Percentiles rank a stretch among this genome's conserved stretches.
Evolutionary conservation across 2,797 vertebrate species (phyloP).

Genomic region (Nannoperca australis): DNA sequence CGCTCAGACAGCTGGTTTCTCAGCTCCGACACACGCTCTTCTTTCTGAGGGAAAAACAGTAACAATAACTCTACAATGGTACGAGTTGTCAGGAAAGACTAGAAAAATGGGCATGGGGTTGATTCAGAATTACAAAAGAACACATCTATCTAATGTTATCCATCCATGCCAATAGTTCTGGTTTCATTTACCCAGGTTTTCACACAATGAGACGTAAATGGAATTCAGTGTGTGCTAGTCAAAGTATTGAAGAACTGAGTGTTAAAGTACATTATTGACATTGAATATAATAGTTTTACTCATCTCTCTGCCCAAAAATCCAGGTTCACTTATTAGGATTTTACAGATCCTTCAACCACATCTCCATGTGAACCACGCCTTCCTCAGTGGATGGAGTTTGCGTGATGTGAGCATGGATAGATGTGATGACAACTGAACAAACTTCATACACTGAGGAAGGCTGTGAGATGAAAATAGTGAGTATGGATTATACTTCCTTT

Average conservation of each 20-base stretch:
- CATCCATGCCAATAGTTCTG: not conserved
- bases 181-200: not conserved
- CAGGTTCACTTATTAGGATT: too few relatives aligned
- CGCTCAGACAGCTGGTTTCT: slow-evolving; percentile 91
- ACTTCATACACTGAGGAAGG: not conserved
- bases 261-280: too few relatives aligned
- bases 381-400: not conserved
- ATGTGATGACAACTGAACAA: not conserved
- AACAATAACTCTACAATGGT: not conserved
- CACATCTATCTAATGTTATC: not conserved
- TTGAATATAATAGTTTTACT: too few relatives aligned
- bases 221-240: not conserved
- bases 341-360: not conserved
- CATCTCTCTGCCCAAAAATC: too few relatives aligned
- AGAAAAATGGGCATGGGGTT: not conserved
- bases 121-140: not conserved
- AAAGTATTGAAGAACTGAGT: too few relatives aligned
- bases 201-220: not conserved
- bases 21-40: slow-evolving; percentile 92
- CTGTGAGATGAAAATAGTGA: not conserved
- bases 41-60: slow-evolving; percentile 85
- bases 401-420: not conserved
- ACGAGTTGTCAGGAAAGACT: not conserved
- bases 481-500: not conserved
- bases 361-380: too few relatives aligned